Evolutionary conservation across 1,140 invertebrate genomes (phyloP).

Genomic region (Piezodorus guildinii): DNA sequence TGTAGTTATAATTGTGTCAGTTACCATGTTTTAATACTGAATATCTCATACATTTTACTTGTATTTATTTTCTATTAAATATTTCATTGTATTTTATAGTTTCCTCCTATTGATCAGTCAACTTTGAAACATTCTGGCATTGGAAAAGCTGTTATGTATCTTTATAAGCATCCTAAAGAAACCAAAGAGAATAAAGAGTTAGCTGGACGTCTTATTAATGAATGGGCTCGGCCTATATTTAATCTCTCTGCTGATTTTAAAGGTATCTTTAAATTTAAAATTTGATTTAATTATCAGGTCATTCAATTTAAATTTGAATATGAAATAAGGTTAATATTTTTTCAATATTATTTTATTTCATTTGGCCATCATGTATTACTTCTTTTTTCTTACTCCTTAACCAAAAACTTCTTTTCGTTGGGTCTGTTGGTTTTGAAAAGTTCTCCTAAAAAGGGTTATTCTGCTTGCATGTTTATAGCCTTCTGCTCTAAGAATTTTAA

Average conservation of each 20-base stretch:
- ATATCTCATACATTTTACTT: no score
- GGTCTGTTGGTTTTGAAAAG: no score
- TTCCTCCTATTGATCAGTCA: constrained; percentile 77
- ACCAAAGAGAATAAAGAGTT: constrained; percentile 83
- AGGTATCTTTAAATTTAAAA: constrained; percentile 33
- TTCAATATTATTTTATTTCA: background rate
- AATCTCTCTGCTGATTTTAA: constrained; percentile 93
- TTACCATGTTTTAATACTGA: no score
- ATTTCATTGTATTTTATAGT: constrained; percentile 45
- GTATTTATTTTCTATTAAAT: background rate
- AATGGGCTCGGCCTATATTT: constrained; percentile 95
- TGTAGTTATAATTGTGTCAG: no score
- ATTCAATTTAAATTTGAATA: no score
- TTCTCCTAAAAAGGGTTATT: no score
- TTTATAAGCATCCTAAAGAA: constrained; percentile 98
- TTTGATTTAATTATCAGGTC: no score
- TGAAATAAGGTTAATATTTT: background rate
- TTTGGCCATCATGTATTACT: background rate
- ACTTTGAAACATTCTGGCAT: constrained; percentile 89
- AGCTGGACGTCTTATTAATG: constrained; percentile 85
- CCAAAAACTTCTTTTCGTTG: no score
- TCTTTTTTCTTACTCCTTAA: background rate
- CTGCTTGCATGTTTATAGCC: no score
- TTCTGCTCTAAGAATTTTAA: no score
- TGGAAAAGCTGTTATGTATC: constrained; percentile 97